Conservation (phyloP, 2,113 vertebrate species). For the Macquaria ambigua region DNA sequence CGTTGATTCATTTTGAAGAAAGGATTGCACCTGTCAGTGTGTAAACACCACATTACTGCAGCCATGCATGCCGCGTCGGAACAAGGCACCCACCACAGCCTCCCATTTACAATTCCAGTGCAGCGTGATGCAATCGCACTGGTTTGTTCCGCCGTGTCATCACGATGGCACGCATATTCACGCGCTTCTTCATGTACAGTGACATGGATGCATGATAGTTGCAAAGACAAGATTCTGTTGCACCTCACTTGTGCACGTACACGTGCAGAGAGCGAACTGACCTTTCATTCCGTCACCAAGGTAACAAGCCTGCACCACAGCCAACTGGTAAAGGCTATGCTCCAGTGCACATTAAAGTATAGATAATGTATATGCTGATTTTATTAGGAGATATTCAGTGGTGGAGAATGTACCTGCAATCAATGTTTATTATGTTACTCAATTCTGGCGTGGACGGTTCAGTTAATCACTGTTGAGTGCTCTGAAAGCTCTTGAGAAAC, state of each 20-base stretch:
- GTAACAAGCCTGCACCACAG: conserved; percentile 71
- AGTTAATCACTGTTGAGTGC: conserved; percentile 74
- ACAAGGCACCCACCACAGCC: neutral
- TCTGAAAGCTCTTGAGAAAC: conserved; percentile 67
- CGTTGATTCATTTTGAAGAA: conserved; percentile 24
- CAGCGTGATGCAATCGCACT: neutral
- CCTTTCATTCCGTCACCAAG: conserved; percentile 79
- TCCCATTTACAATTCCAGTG: conserved; percentile 17
- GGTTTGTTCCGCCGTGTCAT: conserved; percentile 45
- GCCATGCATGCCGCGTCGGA: neutral
- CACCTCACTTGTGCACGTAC: conserved; percentile 1
- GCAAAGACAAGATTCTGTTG: conserved; percentile 12
- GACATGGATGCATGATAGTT: conserved; percentile 17
- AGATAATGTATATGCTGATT: conserved; percentile 56
- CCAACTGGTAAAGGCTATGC: conserved; percentile 27
- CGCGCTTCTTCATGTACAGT: conserved; percentile 13
- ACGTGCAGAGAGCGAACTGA: conserved; percentile 48
- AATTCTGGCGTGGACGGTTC: conserved; percentile 20
- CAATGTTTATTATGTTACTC: conserved; percentile 74
- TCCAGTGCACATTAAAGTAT: conserved; percentile 33
- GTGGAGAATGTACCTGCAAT: conserved; percentile 57
- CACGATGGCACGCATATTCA: conserved; percentile 21
- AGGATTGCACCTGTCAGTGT: conserved; percentile 45
- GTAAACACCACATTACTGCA: conserved; percentile 28
- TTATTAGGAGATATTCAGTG: conserved; percentile 60